Conservation (phyloP, 2,888 invertebrate species). For the Pollenia amentaria region DNA sequence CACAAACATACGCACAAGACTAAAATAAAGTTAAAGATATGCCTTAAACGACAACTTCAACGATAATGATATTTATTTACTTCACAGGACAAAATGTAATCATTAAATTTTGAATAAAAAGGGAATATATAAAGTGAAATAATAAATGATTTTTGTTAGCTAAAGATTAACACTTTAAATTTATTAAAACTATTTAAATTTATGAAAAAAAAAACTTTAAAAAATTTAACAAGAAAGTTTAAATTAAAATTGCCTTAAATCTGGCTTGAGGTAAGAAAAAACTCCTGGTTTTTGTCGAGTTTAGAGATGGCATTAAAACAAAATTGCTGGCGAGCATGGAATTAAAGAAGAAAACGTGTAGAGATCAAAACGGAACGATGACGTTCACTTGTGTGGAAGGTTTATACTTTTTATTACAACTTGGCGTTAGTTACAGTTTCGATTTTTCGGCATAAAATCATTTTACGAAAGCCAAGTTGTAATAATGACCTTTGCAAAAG, state of each 20-base stretch:
- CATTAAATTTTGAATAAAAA: slow-evolving; percentile 21
- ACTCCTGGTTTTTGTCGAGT: slow-evolving; percentile 23
- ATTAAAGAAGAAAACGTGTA: too few species aligned
- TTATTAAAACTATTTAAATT: not conserved
- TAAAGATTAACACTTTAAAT: slow-evolving; percentile 17
- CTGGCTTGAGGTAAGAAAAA: not conserved
- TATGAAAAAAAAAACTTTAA: not conserved
- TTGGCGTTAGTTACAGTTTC: too few species aligned
- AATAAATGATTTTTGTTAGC: slow-evolving; percentile 22
- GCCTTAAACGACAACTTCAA: slow-evolving; percentile 63
- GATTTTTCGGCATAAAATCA: too few species aligned
- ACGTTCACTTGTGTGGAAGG: too few species aligned
- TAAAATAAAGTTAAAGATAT: slow-evolving; percentile 42
- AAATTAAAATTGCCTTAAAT: not conserved
- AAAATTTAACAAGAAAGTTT: not conserved
- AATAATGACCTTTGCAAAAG: too few species aligned
- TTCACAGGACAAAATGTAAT: slow-evolving; percentile 45
- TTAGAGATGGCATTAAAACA: too few species aligned
- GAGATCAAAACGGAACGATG: too few species aligned
- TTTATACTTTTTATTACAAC: too few species aligned
- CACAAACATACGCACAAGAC: slow-evolving; percentile 1
- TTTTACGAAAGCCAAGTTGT: too few species aligned
- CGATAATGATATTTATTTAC: slow-evolving; percentile 66
- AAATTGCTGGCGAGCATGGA: too few species aligned
- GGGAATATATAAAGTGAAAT: not conserved